Base-by-base conservation (phyloP, 2,797 vertebrate genomes). In the Hapalemur alaotrensis region DNA sequence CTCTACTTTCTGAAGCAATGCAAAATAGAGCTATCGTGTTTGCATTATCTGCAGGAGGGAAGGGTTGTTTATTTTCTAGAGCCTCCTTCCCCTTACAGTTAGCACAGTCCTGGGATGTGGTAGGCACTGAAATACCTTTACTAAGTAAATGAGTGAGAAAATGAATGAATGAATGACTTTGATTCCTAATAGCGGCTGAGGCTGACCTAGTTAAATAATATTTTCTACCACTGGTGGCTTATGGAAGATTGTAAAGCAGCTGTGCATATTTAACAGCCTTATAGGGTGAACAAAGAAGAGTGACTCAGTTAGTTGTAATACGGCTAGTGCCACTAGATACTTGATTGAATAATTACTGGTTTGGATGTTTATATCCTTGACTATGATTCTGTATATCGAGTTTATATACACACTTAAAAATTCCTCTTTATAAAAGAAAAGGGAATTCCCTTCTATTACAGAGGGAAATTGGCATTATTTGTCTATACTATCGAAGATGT, bases 301-400 rank as follows among this genome's bases (percentile, higher is more conserved):
- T 73, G 67, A 84, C 92, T 98, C 86, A 96, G 95, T 96, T 97
- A 95, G 83, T 83, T 95, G 52, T 97, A 97, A 97, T 96, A 95
- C 91, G 94, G 97, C 96, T 97, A 84, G 28, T 95, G 86, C 92
- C 1, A 95, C 98, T 97, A 97, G 95, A 95, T 90, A 92, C 91
- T 92, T 97, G 97, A 98, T 96, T 97, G 97, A 97, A 97, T 97
- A 97, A 95, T 98, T 97, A 97, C 57, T 97, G 80, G 18, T 94
- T 96, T 97, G 90, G 57, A 76, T 97, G 87, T 92, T 89, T 97
- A 95, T 93, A 35, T 97, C 38, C 28, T 80, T 96, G 96, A 63
- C 85, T 97, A 84, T 94, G 67, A 92, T 94, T 93, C 63, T 87
- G 35, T 95, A 20, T 46, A 67, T 96, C 61, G 89, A 54, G 76